Base-by-base conservation (phyloP, 2,113 vertebrate genomes). In the Thunnus thynnus region DNA sequence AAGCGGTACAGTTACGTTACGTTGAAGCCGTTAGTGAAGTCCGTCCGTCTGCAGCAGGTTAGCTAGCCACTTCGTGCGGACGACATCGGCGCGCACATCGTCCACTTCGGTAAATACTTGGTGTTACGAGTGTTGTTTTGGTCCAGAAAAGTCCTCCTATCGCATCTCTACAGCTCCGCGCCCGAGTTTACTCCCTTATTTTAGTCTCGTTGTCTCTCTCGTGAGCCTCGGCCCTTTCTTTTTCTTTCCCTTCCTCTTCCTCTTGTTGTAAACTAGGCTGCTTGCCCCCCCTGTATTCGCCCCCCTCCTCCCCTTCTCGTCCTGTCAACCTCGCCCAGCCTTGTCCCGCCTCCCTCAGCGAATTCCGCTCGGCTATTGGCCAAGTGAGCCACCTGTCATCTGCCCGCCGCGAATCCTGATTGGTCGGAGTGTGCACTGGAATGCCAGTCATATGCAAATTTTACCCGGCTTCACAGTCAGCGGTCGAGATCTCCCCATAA, bases 381-480 rank as follows among this genome's bases (percentile, higher is more conserved):
- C 62, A 13, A 32, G 1, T 3, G 25, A 18, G 30, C 62, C 30
- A 69, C 54, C 78, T 72, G 89, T 93, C 93, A 87, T 73, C 60
- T 56, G 9, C 78, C 91, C 88, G 87, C 84, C 73, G 77, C 67
- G 11, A 1, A 0, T 54, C 1, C 70, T 83, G 81, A 95, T 95
- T 95, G 94, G 94, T 32, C 63, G 3, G 14, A 17, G 79, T 61
- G 76, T 94, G 94, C 94, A 50, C 70, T 91, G 95, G 95, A 96
- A 96, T 95, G 95, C 91, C 95, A 95, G 95, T 96, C 94, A 96
- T 95, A 96, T 95, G 95, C 94, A 94, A 95, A 96, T 95, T 16
- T 41, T 0, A 14, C 50, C 67, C 63, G 64, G 75, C 30, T 80
- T 84, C 56, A 79, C 74, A 63, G 81, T 20, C 63, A 22, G 66